A percentile compares a stretch with the other conserved stretches of the same genome.
Conservation (phyloP, 1,140 invertebrate genomes). For the Drosophila ohnishii region DNA sequence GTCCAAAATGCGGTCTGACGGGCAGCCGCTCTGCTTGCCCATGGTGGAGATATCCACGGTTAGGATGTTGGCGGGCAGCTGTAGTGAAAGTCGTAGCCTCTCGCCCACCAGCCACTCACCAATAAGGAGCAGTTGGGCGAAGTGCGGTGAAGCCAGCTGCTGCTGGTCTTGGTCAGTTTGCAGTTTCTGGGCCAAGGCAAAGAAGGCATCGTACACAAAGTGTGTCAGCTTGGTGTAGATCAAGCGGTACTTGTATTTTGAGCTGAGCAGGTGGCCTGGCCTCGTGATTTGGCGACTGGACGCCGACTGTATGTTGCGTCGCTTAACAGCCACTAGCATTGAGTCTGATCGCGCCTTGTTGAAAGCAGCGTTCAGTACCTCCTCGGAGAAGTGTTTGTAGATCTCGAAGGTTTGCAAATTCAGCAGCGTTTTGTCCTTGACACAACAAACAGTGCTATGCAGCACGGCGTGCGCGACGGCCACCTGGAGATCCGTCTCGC, state of each 20-base stretch:
- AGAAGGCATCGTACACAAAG: constrained; percentile 55
- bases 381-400: constrained; percentile 88
- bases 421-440: constrained; percentile 86
- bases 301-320: constrained; percentile 58
- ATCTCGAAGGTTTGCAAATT: constrained; percentile 88
- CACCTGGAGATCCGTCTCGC: constrained; percentile 84
- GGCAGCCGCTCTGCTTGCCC: constrained; percentile 36
- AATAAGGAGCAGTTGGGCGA: constrained; percentile 64
- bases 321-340: constrained; percentile 84
- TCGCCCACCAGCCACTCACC: constrained; percentile 53
- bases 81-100: constrained; percentile 33
- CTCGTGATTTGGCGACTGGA: constrained; percentile 57
- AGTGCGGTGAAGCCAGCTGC: constrained; percentile 63
- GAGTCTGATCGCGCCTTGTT: constrained; percentile 85
- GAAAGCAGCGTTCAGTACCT: constrained; percentile 85
- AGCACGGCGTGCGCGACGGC: constrained; percentile 84
- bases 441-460: constrained; percentile 86
- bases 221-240: constrained; percentile 61
- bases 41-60: constrained; percentile 70
- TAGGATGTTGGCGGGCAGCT: constrained; percentile 71
- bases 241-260: constrained; percentile 70
- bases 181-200: constrained; percentile 45
- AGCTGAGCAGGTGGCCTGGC: constrained; percentile 69
- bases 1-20: constrained; percentile 72
- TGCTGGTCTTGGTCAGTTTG: constrained; percentile 9